Percentiles rank a stretch among this genome's conserved stretches.
phyloP scores from a whole-genome alignment of 2,888 invertebrate species.

The Drosophila gaucha region DNA sequence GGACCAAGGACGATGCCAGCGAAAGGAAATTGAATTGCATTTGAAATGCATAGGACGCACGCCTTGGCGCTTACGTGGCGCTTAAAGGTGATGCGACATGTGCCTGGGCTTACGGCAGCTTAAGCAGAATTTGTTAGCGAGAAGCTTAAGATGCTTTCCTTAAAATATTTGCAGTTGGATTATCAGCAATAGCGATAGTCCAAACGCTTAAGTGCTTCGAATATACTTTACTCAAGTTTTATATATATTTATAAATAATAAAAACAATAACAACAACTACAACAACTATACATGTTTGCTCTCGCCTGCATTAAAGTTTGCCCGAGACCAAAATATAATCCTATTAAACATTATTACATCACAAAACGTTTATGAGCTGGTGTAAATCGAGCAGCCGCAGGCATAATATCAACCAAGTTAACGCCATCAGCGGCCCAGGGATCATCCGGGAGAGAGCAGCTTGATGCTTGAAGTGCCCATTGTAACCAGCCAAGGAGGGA shows the following conservation, averaged over 20 bases:
- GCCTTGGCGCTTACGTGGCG: slow-evolving; percentile 28
- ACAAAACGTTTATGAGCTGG: slow-evolving; percentile 46
- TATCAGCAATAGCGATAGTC: background rate
- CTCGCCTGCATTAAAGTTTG: slow-evolving; percentile 25
- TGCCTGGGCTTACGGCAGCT: slow-evolving; percentile 45
- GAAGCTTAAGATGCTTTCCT: slow-evolving; percentile 1
- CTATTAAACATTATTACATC: slow-evolving; percentile 46
- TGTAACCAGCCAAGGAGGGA: slow-evolving; percentile 21
- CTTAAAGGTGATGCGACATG: slow-evolving; percentile 29
- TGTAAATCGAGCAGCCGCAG: slow-evolving; percentile 34
- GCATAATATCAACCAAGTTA: slow-evolving; percentile 44
- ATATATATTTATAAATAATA: background rate
- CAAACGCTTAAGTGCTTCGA: background rate
- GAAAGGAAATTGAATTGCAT: slow-evolving; percentile 72
- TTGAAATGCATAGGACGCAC: slow-evolving; percentile 62
- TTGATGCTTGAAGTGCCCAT: slow-evolving; percentile 13
- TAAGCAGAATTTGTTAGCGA: slow-evolving; percentile 30
- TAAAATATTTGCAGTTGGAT: background rate
- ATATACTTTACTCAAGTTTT: background rate
- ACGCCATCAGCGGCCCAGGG: slow-evolving; percentile 17
- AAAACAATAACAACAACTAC: background rate
- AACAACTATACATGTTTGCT: background rate
- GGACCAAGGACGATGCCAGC: slow-evolving; percentile 30
- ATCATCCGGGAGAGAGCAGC: slow-evolving; percentile 1
- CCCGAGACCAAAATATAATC: slow-evolving; percentile 34